Conservation (phyloP, 2,113 vertebrate genomes). For the Sceloporus undulatus region DNA sequence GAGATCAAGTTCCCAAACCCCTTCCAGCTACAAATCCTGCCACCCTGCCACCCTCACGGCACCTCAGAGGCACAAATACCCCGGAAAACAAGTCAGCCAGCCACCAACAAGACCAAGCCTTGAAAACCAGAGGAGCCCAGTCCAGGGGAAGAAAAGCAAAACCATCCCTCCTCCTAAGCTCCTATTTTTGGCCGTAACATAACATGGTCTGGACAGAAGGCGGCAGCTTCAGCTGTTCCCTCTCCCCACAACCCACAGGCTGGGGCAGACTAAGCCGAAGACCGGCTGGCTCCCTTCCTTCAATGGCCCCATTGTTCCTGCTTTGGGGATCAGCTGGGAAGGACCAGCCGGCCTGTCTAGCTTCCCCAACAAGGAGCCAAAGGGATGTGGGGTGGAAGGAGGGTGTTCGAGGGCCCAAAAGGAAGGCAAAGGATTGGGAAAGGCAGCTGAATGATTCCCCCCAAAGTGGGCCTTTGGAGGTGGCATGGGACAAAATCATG, state of each 20-base stretch:
- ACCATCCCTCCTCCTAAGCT: constrained; percentile 23
- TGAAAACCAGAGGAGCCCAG: constrained; percentile 31
- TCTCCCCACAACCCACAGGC: constrained; percentile 58
- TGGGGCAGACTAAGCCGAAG: constrained; percentile 13
- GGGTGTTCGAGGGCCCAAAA: neutral
- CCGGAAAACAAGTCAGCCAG: constrained; percentile 28
- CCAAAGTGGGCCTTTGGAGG: no score
- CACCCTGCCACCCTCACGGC: neutral
- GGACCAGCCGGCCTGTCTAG: constrained; percentile 40
- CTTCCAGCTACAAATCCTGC: neutral
- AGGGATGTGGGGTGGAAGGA: neutral
- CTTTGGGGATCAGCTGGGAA: constrained; percentile 43
- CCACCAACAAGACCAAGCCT: constrained; percentile 49
- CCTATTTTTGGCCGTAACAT: constrained; percentile 74
- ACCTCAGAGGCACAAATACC: constrained; percentile 59
- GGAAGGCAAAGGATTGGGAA: neutral
- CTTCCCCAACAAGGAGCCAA: constrained; percentile 61
- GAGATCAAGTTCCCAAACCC: no score
- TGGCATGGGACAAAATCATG: no score
- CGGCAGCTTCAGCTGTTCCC: constrained; percentile 72
- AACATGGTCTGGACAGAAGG: constrained; percentile 55
- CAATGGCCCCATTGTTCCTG: constrained; percentile 77
- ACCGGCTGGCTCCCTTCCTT: constrained; percentile 56
- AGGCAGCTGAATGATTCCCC: neutral
- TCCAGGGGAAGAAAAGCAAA: neutral